Conservation (phyloP, 2,113 vertebrate genomes). For the Plectropomus leopardus region DNA sequence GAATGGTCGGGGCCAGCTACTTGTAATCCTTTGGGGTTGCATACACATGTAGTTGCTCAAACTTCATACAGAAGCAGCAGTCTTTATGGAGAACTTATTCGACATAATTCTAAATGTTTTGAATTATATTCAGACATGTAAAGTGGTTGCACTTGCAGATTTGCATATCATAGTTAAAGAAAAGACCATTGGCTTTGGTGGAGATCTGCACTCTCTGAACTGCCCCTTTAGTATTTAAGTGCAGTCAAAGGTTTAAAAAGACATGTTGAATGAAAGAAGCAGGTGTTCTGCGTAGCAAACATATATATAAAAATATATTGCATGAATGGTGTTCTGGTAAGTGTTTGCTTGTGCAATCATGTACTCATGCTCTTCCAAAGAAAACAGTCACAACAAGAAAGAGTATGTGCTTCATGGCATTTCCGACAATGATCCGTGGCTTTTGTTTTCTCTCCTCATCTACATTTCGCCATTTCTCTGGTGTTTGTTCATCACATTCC, state of each 20-base stretch:
- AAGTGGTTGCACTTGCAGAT: too few species aligned
- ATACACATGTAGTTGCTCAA: too few species aligned
- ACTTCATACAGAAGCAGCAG: too few species aligned
- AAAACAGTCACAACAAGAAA: slow-evolving; percentile 10
- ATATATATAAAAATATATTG: neutral
- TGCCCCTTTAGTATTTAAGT: neutral
- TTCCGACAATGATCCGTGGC: neutral
- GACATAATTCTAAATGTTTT: too few species aligned
- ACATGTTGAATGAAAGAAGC: neutral
- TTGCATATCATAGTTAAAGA: too few species aligned
- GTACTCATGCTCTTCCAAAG: neutral
- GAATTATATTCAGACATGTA: too few species aligned
- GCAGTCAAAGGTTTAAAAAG: neutral
- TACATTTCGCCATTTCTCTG: slow-evolving; percentile 20
- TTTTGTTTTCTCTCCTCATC: slow-evolving; percentile 21
- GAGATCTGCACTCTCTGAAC: too few species aligned
- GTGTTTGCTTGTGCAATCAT: neutral
- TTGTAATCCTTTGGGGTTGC: too few species aligned
- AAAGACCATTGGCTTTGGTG: too few species aligned
- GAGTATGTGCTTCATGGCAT: neutral
- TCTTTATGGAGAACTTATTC: too few species aligned
- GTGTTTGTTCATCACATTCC: slow-evolving; percentile 58
- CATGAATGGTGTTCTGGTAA: neutral
- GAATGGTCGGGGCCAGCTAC: too few species aligned
- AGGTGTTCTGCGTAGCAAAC: neutral